Conservation (phyloP, 2,113 vertebrate genomes). For the Thymallus thymallus region DNA sequence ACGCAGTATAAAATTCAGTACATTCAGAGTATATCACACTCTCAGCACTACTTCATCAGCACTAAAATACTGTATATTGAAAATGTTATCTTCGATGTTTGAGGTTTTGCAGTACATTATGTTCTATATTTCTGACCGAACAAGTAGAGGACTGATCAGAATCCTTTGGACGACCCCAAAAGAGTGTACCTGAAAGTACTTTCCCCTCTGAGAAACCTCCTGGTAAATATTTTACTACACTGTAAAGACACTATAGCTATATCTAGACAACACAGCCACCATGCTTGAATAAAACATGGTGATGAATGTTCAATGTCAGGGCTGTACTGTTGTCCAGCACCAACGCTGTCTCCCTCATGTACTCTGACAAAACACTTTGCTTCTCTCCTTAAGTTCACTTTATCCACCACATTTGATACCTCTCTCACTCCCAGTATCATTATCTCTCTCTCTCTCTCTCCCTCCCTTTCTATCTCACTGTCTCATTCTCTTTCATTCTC, state of each 20-base stretch:
- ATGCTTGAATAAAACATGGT: conserved; percentile 25
- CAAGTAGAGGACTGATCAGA: too few species aligned
- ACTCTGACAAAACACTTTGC: background rate
- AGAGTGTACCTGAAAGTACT: background rate
- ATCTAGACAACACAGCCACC: conserved; percentile 14
- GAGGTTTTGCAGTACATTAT: too few species aligned
- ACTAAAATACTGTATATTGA: too few species aligned
- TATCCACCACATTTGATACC: background rate
- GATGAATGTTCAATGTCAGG: conserved; percentile 13
- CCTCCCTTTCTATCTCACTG: too few species aligned
- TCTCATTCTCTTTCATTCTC: background rate
- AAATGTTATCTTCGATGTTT: too few species aligned
- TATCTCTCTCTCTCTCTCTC: background rate
- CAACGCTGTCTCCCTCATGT: background rate
- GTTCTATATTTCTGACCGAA: too few species aligned
- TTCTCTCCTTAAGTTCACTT: too few species aligned
- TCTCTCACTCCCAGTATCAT: background rate
- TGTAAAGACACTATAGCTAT: background rate
- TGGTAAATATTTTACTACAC: background rate
- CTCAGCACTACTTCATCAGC: too few species aligned
- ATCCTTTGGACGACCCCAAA: background rate
- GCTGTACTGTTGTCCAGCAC: conserved; percentile 1
- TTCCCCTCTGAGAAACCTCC: background rate
- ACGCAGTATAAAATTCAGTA: too few species aligned
- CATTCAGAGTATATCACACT: too few species aligned